Evolutionary conservation across 1,140 invertebrate species (phyloP).

Genomic region (Hypothenemus hampei): DNA sequence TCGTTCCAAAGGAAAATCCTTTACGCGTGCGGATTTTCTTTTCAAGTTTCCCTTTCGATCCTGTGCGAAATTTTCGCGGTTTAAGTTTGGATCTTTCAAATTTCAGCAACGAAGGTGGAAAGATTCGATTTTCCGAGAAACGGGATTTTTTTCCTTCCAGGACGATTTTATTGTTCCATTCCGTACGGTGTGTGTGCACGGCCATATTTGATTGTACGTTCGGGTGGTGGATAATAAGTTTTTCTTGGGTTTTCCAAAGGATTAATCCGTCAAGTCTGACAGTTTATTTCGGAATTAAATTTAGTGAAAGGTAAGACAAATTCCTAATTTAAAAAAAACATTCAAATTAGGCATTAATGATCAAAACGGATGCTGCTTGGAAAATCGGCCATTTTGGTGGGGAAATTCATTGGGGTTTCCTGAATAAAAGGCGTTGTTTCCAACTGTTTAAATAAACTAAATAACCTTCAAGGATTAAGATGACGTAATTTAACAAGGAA

Average conservation of each 20-base stretch:
- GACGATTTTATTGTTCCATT: neutral
- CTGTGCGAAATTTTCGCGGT: too few species aligned
- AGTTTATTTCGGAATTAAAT: neutral
- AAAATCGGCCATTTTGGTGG: slow-evolving; percentile 14
- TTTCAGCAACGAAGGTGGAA: too few species aligned
- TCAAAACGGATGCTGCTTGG: slow-evolving; percentile 3
- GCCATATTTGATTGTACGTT: slow-evolving; percentile 22
- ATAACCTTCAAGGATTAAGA: neutral
- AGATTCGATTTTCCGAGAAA: too few species aligned
- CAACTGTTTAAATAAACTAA: too few species aligned
- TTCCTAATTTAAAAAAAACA: neutral
- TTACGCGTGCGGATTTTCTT: too few species aligned
- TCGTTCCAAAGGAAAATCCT: too few species aligned
- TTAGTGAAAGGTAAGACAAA: slow-evolving; percentile 5
- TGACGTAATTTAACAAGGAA: neutral
- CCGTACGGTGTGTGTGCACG: slow-evolving; percentile 13
- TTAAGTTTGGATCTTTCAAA: too few species aligned
- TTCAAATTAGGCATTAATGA: neutral
- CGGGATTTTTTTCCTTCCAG: too few species aligned
- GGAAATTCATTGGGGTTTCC: slow-evolving; percentile 6
- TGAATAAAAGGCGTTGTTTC: neutral
- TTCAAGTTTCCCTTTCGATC: too few species aligned
- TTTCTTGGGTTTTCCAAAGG: too few species aligned
- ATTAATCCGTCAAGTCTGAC: neutral
- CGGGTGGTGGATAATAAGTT: neutral